phyloP scores from a whole-genome alignment of 2,888 invertebrate species.

The Lysandra bellargus region DNA sequence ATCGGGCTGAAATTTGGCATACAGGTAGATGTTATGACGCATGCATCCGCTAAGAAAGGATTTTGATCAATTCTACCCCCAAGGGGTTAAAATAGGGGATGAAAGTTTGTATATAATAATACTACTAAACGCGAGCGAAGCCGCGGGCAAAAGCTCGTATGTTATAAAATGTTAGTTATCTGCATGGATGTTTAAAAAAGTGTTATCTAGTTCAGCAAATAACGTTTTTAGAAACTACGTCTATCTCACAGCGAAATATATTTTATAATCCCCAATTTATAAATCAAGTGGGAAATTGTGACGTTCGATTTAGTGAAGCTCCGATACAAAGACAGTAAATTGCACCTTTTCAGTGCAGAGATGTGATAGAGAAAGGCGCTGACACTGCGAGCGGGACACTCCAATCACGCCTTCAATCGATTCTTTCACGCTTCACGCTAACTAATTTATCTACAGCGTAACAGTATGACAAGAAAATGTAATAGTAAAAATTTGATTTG shows the following conservation, averaged over 20 bases:
- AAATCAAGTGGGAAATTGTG: constrained; percentile 2
- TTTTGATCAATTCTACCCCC: too few relatives aligned
- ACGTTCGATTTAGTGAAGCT: constrained; percentile 2
- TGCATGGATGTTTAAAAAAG: too few relatives aligned
- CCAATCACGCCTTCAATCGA: constrained; percentile 32
- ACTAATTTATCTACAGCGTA: constrained; percentile 25
- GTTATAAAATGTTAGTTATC: too few relatives aligned
- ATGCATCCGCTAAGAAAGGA: too few relatives aligned
- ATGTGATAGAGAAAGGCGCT: constrained; percentile 30
- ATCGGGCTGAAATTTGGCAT: too few relatives aligned
- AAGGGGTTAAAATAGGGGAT: too few relatives aligned
- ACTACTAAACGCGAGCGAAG: too few relatives aligned
- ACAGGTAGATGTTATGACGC: too few relatives aligned
- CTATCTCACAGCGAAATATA: neutral
- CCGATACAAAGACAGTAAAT: constrained; percentile 32
- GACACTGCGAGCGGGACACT: constrained; percentile 23
- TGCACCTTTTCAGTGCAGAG: constrained; percentile 13
- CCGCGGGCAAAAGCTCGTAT: too few relatives aligned
- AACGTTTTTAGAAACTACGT: too few relatives aligned
- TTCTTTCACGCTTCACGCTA: constrained; percentile 28
- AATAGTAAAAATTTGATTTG: neutral
- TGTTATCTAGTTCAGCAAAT: too few relatives aligned
- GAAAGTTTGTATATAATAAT: too few relatives aligned
- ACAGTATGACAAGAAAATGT: neutral
- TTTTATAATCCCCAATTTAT: constrained; percentile 16